Evolutionary conservation across 2,888 invertebrate species (phyloP).

Genomic region (Morpho achilles): DNA sequence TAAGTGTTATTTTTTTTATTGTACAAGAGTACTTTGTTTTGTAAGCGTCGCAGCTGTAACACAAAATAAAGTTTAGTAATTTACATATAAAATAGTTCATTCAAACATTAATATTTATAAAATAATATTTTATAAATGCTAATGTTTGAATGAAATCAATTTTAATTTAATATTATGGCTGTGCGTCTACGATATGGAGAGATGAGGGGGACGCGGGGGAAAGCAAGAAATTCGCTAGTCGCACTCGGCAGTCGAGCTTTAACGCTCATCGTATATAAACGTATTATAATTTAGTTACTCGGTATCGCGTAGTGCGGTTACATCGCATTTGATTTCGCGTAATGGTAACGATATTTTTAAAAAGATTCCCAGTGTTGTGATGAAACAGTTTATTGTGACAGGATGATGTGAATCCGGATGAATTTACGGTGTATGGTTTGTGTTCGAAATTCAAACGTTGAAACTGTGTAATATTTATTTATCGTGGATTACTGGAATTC

Average conservation of each 20-base stretch:
- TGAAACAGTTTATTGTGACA: slow-evolving; percentile 24
- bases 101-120: no score
- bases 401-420: slow-evolving; percentile 18
- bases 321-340: slow-evolving; percentile 2
- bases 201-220: slow-evolving; percentile 9
- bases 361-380: slow-evolving; percentile 15
- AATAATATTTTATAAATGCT: no score
- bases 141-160: no score
- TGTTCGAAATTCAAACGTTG: slow-evolving; percentile 10
- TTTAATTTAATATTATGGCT: no score
- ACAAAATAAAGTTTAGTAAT: neutral
- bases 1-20: no score
- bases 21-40: no score
- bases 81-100: neutral
- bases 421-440: slow-evolving; percentile 22
- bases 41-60: neutral
- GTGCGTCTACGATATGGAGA: neutral
- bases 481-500: slow-evolving; percentile 15
- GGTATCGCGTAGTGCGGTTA: neutral
- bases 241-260: slow-evolving; percentile 16
- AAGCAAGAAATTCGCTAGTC: slow-evolving; percentile 6
- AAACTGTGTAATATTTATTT: slow-evolving; percentile 10
- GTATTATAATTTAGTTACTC: neutral
- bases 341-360: slow-evolving; percentile 14
- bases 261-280: slow-evolving; percentile 3